phyloP scores from a whole-genome alignment of 2,113 vertebrate genomes.

The Neodon shergylaensis region DNA sequence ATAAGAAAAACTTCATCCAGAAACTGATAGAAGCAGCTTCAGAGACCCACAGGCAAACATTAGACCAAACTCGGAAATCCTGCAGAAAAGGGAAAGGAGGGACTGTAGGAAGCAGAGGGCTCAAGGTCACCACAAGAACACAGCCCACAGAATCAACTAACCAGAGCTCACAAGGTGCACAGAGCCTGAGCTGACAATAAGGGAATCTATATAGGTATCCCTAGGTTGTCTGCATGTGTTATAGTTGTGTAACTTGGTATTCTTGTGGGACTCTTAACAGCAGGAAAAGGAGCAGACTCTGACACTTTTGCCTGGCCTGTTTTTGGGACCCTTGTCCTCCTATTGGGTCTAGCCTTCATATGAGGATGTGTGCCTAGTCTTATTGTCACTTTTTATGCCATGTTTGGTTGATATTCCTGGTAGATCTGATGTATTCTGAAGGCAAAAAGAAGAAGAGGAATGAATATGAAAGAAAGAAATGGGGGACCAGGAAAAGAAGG shows the following conservation, averaged over 20 bases:
- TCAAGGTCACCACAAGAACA: background rate
- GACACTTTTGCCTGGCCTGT: background rate
- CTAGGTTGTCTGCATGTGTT: background rate
- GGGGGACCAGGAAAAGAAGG: too few relatives aligned
- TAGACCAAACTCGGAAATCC: background rate
- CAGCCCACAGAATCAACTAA: background rate
- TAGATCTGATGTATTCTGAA: background rate
- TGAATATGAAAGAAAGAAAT: too few relatives aligned
- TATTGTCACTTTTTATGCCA: background rate
- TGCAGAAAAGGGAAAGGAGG: background rate
- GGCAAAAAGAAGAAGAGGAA: too few relatives aligned
- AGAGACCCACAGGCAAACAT: background rate
- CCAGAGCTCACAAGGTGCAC: background rate
- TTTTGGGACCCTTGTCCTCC: background rate
- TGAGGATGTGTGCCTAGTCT: background rate
- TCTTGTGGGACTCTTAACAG: background rate
- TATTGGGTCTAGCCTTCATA: background rate
- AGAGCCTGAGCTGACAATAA: background rate
- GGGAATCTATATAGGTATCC: too few relatives aligned
- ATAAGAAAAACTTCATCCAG: background rate
- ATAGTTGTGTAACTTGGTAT: background rate
- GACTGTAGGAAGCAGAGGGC: background rate
- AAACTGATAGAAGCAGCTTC: background rate
- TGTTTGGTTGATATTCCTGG: background rate
- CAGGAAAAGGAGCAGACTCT: background rate